Evolutionary conservation across 2,888 invertebrate genomes (phyloP).

Genomic region (Spisula solida): DNA sequence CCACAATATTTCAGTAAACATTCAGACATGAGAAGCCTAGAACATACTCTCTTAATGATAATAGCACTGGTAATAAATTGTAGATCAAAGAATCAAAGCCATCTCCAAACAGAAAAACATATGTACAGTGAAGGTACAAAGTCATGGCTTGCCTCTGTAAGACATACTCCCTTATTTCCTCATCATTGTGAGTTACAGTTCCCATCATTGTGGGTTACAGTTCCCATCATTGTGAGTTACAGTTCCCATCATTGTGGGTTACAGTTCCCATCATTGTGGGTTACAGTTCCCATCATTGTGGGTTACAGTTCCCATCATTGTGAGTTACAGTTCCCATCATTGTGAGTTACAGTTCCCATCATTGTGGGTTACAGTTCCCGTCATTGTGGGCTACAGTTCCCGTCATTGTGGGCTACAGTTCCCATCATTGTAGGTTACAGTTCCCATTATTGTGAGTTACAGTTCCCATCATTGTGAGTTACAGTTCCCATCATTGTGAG

Average conservation of each 20-base stretch:
- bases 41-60: constrained; percentile 20
- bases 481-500: neutral
- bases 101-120: constrained; percentile 7
- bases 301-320: too few relatives aligned
- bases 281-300: neutral
- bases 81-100: neutral
- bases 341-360: too few relatives aligned
- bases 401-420: too few relatives aligned
- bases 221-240: neutral
- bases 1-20: neutral
- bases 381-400: too few relatives aligned
- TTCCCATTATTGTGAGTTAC: neutral
- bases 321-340: neutral
- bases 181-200: neutral
- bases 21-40: neutral
- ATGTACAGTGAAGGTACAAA: neutral
- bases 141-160: neutral
- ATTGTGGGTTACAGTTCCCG: too few relatives aligned
- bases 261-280: too few relatives aligned
- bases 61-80: constrained; percentile 17
- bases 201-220: too few relatives aligned
- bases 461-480: too few relatives aligned
- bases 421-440: too few relatives aligned
- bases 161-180: neutral
- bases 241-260: neutral